Evolutionary conservation across 2,888 invertebrate species (phyloP), one percentile per base, ranked within the genome.

Genomic region (Celastrina argiolus): DNA sequence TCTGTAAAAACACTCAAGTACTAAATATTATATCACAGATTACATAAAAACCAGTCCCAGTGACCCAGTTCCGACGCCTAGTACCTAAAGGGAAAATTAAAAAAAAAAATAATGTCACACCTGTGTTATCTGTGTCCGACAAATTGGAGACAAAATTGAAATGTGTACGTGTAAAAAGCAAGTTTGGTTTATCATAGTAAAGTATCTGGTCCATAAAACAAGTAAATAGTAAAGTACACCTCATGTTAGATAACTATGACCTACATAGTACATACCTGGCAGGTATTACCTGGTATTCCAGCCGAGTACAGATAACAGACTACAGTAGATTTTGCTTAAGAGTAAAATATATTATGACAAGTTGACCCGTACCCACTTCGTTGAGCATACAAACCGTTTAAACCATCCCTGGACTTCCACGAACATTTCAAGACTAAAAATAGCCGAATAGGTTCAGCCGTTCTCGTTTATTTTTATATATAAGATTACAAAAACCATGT

Each of bases 71-170:
- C 58, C 34, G 18, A 31, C 3, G 58, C 58, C 59, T 1, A 16
- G 59, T n/a, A 58, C 59, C 16, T 34, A 36, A 59, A 59, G 10
- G 10, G 36, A 3, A 34, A 36, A 59, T 31, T 36, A 1, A 59
- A 59, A 58, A 59, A 58, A 59, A 59, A 36, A 16, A 59, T 31
- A 59, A 34, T 59, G 59, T 59, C 59, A 59, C 58, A 31, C 8
- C 8, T 8, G 10, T 10, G 22, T 51, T 45, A 16, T 59, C 59
- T 59, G 59, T 51, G 51, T 10, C 51, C 51, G 31, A 12, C 16
- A 59, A 45, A 45, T 36, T 59, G 59, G 34, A 14, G 59, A 18
- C 59, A 59, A 34, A 34, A 28, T 14, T 28, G 28, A 5, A 56
- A 31, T 18, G 18, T 4, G n/a, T 59, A 59, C 59, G 59, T 59